Percentiles rank a stretch among this genome's conserved stretches.
phyloP scores from a whole-genome alignment of 2,797 vertebrate genomes.

The Emys orbicularis region DNA sequence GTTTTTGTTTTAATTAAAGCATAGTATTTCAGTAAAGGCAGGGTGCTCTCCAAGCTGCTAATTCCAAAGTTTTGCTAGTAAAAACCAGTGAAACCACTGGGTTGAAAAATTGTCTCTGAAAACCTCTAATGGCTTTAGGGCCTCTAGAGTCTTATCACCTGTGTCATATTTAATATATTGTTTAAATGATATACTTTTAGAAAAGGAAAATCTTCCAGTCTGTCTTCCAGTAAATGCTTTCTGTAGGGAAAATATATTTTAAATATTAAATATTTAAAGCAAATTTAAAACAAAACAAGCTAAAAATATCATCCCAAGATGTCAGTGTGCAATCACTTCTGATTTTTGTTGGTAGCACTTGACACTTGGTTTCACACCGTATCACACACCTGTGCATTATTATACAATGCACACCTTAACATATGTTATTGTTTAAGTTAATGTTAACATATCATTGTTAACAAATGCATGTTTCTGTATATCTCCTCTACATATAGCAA shows the following conservation, averaged over 20 bases:
- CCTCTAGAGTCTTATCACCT: slow-evolving; percentile 54
- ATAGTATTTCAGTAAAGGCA: slow-evolving; percentile 56
- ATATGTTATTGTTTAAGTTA: slow-evolving; percentile 73
- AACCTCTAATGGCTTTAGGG: slow-evolving; percentile 54
- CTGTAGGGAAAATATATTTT: slow-evolving; percentile 77
- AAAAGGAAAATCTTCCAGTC: slow-evolving; percentile 71
- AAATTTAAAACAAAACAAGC: slow-evolving; percentile 70
- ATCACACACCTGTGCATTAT: slow-evolving; percentile 59
- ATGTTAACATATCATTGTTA: slow-evolving; percentile 69
- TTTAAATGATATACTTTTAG: slow-evolving; percentile 68
- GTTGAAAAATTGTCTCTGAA: slow-evolving; percentile 57
- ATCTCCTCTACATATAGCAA: slow-evolving; percentile 74
- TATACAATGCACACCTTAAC: slow-evolving; percentile 61
- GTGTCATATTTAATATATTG: slow-evolving; percentile 69
- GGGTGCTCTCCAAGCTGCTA: slow-evolving; percentile 60
- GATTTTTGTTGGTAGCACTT: slow-evolving; percentile 55
- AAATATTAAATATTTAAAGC: slow-evolving; percentile 79
- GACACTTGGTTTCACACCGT: slow-evolving; percentile 55
- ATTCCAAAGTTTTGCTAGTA: slow-evolving; percentile 61
- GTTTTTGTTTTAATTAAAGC: slow-evolving; percentile 10
- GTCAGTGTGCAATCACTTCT: slow-evolving; percentile 66
- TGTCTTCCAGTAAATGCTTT: slow-evolving; percentile 80
- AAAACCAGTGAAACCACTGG: slow-evolving; percentile 47
- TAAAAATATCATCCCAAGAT: slow-evolving; percentile 68
- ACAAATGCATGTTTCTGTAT: slow-evolving; percentile 79